These are phyloP conservation scores for Melinaea menophilus DNA, from an alignment of 2,888 invertebrate genomes.

Conservation along the genomic window DNA sequence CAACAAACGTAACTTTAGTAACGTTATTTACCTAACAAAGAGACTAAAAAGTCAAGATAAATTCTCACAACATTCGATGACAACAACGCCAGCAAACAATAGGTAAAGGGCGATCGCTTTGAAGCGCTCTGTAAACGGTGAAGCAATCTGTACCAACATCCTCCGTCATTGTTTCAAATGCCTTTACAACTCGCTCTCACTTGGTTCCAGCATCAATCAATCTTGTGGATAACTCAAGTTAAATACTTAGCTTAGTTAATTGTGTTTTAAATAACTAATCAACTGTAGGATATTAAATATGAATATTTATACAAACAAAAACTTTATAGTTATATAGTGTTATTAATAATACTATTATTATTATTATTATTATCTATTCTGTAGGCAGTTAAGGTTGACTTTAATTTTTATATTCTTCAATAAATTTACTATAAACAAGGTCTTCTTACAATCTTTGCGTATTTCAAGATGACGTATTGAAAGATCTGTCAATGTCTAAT, in stretches of 20 bases:
- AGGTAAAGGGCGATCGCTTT: conserved; percentile 4
- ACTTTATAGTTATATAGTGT: too few relatives aligned
- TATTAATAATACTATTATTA: too few relatives aligned
- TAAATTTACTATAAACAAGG: too few relatives aligned
- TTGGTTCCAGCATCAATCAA: neutral
- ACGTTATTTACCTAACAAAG: neutral
- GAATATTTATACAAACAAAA: too few relatives aligned
- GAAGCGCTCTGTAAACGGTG: conserved; percentile 8
- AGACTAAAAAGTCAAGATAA: neutral
- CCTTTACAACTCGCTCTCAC: conserved; percentile 1
- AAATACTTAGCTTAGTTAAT: too few relatives aligned
- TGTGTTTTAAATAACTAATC: too few relatives aligned
- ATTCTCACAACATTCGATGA: neutral
- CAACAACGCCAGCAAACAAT: conserved; percentile 6
- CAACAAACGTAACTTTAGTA: neutral
- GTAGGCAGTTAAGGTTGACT: too few relatives aligned
- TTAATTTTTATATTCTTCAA: too few relatives aligned
- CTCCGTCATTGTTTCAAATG: conserved; percentile 6
- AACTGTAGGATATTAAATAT: too few relatives aligned
- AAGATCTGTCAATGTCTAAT: conserved; percentile 50
- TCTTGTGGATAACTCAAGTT: neutral
- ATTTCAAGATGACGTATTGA: conserved; percentile 36
- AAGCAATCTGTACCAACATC: conserved; percentile 7
- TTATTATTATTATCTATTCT: too few relatives aligned
- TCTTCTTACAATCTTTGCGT: conserved; percentile 6